A percentile compares a stretch with the other conserved stretches of the same genome.
These are phyloP conservation scores for Sycophila texana DNA, from an alignment of 2,888 invertebrate genomes.

Conservation along the genomic window DNA sequence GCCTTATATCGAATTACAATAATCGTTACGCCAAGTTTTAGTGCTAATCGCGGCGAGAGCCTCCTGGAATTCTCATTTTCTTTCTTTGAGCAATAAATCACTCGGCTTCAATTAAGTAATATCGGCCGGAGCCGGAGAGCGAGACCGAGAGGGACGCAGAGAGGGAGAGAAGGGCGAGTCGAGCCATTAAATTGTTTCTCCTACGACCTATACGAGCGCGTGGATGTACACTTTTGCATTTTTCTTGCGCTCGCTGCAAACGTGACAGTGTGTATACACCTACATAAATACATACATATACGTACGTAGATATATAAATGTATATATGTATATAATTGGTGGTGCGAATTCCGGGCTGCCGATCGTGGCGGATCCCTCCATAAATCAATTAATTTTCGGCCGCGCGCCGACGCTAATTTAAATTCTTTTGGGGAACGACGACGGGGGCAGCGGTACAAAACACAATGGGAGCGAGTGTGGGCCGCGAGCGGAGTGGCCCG, in stretches of 20 bases:
- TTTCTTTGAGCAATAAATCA: constrained; percentile 54
- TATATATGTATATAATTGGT: too few relatives aligned
- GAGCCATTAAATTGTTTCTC: constrained; percentile 48
- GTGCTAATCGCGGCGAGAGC: constrained; percentile 45
- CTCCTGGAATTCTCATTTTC: constrained; percentile 49
- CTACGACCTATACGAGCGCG: not conserved
- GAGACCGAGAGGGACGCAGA: constrained; percentile 9
- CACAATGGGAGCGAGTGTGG: constrained; percentile 40
- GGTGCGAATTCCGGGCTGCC: not conserved
- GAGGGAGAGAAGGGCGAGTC: constrained; percentile 2
- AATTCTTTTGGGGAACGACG: constrained; percentile 71
- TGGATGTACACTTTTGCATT: constrained; percentile 18
- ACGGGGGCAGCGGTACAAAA: constrained; percentile 32
- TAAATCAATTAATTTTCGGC: constrained; percentile 75
- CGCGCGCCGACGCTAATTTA: constrained; percentile 73
- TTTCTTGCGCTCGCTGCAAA: constrained; percentile 32
- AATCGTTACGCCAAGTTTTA: constrained; percentile 50
- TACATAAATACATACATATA: too few relatives aligned
- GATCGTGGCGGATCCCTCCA: constrained; percentile 60
- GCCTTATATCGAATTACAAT: constrained; percentile 44
- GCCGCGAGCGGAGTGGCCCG: constrained; percentile 58
- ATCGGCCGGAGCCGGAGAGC: constrained; percentile 34
- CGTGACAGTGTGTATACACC: too few relatives aligned
- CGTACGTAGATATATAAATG: too few relatives aligned
- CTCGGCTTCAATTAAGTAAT: constrained; percentile 59